Percentiles rank a stretch among this genome's conserved stretches.
phyloP scores from a whole-genome alignment of 2,888 invertebrate genomes.

The Cotesia congregata region DNA sequence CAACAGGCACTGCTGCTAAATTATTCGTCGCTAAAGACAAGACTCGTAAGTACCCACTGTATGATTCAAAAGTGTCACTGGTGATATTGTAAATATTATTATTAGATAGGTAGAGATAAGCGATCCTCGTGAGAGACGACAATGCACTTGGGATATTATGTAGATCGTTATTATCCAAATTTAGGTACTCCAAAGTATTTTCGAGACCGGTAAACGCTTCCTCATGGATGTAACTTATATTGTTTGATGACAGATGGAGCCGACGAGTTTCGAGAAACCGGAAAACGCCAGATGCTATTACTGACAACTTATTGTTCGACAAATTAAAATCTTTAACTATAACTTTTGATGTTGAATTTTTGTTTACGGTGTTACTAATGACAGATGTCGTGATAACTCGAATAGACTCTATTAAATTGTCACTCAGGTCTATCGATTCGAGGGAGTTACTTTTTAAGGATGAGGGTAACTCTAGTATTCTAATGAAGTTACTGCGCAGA shows the following conservation, averaged over 20 bases:
- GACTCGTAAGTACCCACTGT: constrained; percentile 79
- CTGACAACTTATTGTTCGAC: constrained; percentile 82
- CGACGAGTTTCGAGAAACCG: constrained; percentile 80
- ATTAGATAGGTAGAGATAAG: constrained; percentile 87
- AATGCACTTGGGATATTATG: constrained; percentile 80
- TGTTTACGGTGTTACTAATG: neutral
- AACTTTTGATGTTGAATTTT: constrained; percentile 77
- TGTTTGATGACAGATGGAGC: constrained; percentile 85
- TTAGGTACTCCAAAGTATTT: constrained; percentile 83
- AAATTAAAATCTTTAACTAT: constrained; percentile 82
- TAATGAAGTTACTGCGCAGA: constrained; percentile 75
- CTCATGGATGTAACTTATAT: constrained; percentile 78
- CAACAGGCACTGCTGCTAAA: constrained; percentile 80
- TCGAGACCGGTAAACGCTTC: constrained; percentile 82
- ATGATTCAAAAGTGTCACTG: constrained; percentile 76
- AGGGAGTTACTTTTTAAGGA: constrained; percentile 73
- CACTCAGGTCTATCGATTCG: constrained; percentile 73
- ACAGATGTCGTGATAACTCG: constrained; percentile 68
- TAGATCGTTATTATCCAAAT: constrained; percentile 85
- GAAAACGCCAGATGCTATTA: constrained; percentile 78
- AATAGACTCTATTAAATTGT: constrained; percentile 82
- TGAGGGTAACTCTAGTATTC: constrained; percentile 84
- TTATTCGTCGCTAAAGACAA: constrained; percentile 87
- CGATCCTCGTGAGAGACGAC: constrained; percentile 77
- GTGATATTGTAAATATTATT: constrained; percentile 79